Evolutionary conservation across 2,888 invertebrate species (phyloP).

Genomic region (Eurytoma adleriae): DNA sequence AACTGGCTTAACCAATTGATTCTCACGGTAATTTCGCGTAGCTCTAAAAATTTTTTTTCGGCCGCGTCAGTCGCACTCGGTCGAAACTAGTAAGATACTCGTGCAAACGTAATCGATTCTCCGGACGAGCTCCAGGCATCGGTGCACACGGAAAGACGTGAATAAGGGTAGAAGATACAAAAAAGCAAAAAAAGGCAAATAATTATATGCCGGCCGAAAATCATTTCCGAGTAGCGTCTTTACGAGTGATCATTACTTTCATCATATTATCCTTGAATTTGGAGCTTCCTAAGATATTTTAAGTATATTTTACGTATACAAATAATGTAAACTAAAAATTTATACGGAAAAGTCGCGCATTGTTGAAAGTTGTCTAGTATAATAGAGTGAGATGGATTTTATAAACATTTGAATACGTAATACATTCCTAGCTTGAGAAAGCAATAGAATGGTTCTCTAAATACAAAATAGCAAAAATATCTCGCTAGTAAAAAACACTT

Average conservation of each 20-base stretch:
- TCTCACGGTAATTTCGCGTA: too few relatives aligned
- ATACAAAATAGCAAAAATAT: neutral
- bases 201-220: constrained; percentile 44
- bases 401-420: neutral
- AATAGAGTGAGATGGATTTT: too few relatives aligned
- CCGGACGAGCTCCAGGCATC: constrained; percentile 8
- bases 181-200: constrained; percentile 12
- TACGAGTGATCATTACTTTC: constrained; percentile 15
- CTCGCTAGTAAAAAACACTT: too few relatives aligned
- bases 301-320: too few relatives aligned
- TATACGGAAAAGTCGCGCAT: too few relatives aligned
- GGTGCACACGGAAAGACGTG: neutral
- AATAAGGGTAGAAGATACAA: neutral
- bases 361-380: too few relatives aligned
- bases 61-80: too few relatives aligned
- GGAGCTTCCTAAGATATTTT: neutral
- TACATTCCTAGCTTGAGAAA: neutral
- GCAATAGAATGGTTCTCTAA: neutral
- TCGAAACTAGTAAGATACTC: neutral
- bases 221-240: constrained; percentile 33
- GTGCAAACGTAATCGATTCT: constrained; percentile 35
- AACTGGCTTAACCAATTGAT: too few relatives aligned
- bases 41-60: neutral
- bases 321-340: too few relatives aligned
- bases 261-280: constrained; percentile 33